A percentile compares a stretch with the other conserved stretches of the same genome.
Evolutionary conservation across 1,140 invertebrate genomes (phyloP).

Genomic region (Eupristina koningsbergeri): DNA sequence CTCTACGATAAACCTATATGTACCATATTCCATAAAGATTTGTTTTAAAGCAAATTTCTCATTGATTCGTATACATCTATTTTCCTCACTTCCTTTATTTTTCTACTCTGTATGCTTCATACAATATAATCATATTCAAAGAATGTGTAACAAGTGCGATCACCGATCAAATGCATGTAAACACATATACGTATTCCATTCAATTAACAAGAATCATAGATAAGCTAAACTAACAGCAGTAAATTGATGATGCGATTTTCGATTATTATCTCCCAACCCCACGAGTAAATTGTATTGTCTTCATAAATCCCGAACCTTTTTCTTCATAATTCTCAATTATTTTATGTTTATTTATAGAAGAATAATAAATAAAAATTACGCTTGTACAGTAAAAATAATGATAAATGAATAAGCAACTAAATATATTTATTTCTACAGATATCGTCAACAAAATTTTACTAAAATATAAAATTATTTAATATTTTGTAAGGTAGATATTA

Average conservation of each 20-base stretch:
- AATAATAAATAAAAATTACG: neutral
- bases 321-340: neutral
- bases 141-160: neutral
- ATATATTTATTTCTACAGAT: neutral
- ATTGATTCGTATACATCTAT: too few relatives aligned
- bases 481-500: too few relatives aligned
- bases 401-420: neutral
- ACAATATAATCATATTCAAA: neutral
- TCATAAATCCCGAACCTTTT: neutral
- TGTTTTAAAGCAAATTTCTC: too few relatives aligned
- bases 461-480: neutral
- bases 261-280: conserved; percentile 1
- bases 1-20: too few relatives aligned
- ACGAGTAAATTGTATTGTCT: neutral
- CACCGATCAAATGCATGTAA: neutral
- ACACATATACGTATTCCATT: neutral
- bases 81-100: too few relatives aligned
- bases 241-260: neutral
- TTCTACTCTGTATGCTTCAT: neutral
- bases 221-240: neutral
- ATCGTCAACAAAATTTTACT: neutral
- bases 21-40: too few relatives aligned
- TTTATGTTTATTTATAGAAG: too few relatives aligned
- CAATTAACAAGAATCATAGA: conserved; percentile 19
- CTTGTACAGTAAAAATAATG: neutral